A percentile compares a stretch with the other conserved stretches of the same genome.
These are phyloP conservation scores for Drosophila tani DNA, from an alignment of 1,140 invertebrate genomes.

Conservation along the genomic window DNA sequence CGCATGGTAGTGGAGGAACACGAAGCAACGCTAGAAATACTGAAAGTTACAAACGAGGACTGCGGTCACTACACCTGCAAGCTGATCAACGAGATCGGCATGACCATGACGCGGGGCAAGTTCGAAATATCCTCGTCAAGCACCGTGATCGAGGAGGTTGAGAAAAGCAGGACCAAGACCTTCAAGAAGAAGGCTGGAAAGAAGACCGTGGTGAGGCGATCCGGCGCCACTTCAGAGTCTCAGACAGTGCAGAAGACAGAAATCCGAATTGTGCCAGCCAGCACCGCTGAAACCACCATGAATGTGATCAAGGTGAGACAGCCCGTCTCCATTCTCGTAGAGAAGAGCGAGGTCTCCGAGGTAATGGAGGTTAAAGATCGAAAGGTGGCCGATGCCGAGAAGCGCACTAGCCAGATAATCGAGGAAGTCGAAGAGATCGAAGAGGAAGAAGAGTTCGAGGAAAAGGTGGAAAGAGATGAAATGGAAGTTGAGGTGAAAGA, in stretches of 20 bases:
- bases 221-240: slow-evolving; percentile 30
- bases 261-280: slow-evolving; percentile 65
- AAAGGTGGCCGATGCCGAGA: slow-evolving; percentile 70
- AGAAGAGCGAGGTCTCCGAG: slow-evolving; percentile 85
- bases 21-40: slow-evolving; percentile 90
- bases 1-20: slow-evolving; percentile 89
- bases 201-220: slow-evolving; percentile 53
- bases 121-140: slow-evolving; percentile 87
- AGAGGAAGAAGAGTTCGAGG: slow-evolving; percentile 49
- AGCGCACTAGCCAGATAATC: slow-evolving; percentile 77
- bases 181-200: slow-evolving; percentile 72
- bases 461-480: slow-evolving; percentile 54
- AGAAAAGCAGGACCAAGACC: slow-evolving; percentile 78
- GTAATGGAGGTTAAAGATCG: slow-evolving; percentile 82
- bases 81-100: slow-evolving; percentile 92
- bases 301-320: slow-evolving; percentile 70
- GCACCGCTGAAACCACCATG: slow-evolving; percentile 72
- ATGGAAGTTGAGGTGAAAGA: slow-evolving; percentile 35
- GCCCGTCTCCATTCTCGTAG: slow-evolving; percentile 83
- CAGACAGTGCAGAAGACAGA: slow-evolving; percentile 59
- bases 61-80: slow-evolving; percentile 95
- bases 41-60: slow-evolving; percentile 89
- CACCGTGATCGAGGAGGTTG: slow-evolving; percentile 67
- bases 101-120: slow-evolving; percentile 92
- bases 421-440: slow-evolving; percentile 71